These are phyloP conservation scores for Cyclargus thomasi DNA, from an alignment of 1,140 invertebrate species.

Conservation along the genomic window DNA sequence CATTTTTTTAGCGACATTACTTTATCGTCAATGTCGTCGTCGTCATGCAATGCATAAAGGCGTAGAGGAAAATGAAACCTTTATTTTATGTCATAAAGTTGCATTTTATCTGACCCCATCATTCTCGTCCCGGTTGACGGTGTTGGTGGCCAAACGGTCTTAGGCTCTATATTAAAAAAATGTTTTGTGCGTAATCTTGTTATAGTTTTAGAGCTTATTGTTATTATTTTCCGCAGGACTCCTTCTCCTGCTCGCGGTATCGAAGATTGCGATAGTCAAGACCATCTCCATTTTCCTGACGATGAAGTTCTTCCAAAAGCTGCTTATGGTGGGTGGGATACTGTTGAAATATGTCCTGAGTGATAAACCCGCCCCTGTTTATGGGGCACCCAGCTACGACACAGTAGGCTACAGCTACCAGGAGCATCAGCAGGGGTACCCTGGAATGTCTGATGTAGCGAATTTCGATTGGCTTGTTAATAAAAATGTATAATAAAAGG, in stretches of 20 bases:
- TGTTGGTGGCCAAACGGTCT: too few species aligned
- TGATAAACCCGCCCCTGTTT: conserved; percentile 34
- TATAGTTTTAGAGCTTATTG: too few species aligned
- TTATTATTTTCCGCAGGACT: conserved; percentile 42
- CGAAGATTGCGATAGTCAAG: conserved; percentile 60
- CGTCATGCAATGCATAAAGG: too few species aligned
- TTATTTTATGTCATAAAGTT: too few species aligned
- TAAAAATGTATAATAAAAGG: conserved; percentile 35
- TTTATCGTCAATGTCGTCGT: too few species aligned
- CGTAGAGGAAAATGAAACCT: too few species aligned
- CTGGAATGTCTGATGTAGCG: conserved; percentile 37
- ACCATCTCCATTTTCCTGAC: conserved; percentile 52
- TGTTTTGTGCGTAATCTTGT: too few species aligned
- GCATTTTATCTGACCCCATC: too few species aligned
- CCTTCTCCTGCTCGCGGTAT: conserved; percentile 49
- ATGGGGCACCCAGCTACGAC: conserved; percentile 55
- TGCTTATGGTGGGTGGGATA: conserved; percentile 46
- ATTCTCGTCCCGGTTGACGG: too few species aligned
- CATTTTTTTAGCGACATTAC: too few species aligned
- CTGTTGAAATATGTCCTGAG: conserved; percentile 50
- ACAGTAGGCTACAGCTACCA: conserved; percentile 62
- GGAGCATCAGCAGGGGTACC: conserved; percentile 31
- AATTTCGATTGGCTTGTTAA: conserved; percentile 51
- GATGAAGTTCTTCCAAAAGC: conserved; percentile 59
- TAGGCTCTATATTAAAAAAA: too few species aligned